These are phyloP conservation scores for Drosophila teissieri DNA, from an alignment of 1,140 invertebrate species.

Conservation along the genomic window DNA sequence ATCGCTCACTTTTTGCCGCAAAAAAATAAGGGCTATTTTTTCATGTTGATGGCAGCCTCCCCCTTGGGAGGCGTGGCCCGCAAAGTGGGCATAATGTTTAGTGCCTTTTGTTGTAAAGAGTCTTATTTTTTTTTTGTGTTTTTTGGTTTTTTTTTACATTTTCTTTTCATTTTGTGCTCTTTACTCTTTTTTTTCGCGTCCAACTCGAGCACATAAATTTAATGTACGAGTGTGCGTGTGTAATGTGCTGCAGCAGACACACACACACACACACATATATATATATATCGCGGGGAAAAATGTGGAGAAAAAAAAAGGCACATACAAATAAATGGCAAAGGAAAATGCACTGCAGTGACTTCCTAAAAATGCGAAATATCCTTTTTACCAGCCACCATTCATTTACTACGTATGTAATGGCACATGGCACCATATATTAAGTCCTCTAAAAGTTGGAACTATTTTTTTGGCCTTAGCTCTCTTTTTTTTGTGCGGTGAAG, in stretches of 20 bases:
- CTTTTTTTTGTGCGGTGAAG: not conserved
- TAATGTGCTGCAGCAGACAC: conserved; percentile 63
- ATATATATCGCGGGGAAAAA: not conserved
- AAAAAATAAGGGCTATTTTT: conserved; percentile 13
- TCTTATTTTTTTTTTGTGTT: conserved; percentile 57
- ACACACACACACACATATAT: conserved; percentile 33
- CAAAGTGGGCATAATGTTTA: conserved; percentile 74
- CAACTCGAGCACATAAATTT: conserved; percentile 69
- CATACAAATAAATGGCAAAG: conserved; percentile 18
- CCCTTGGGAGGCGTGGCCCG: conserved; percentile 34
- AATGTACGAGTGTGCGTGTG: conserved; percentile 66
- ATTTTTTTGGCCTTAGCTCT: no score
- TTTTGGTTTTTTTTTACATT: conserved; percentile 32
- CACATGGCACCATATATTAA: conserved; percentile 1
- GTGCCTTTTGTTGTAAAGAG: conserved; percentile 79
- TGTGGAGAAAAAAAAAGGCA: not conserved
- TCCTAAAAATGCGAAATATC: conserved; percentile 37
- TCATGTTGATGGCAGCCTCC: conserved; percentile 24
- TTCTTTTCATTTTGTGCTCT: conserved; percentile 28
- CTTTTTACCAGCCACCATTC: conserved; percentile 13
- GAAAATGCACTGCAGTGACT: conserved; percentile 48
- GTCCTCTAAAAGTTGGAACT: not conserved
- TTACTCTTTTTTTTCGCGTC: conserved; percentile 14
- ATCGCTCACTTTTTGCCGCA: conserved; percentile 31
- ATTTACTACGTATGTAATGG: conserved; percentile 12